These are phyloP conservation scores for Spheniscus humboldti DNA, from an alignment of 2,797 vertebrate species.

Conservation along the genomic window DNA sequence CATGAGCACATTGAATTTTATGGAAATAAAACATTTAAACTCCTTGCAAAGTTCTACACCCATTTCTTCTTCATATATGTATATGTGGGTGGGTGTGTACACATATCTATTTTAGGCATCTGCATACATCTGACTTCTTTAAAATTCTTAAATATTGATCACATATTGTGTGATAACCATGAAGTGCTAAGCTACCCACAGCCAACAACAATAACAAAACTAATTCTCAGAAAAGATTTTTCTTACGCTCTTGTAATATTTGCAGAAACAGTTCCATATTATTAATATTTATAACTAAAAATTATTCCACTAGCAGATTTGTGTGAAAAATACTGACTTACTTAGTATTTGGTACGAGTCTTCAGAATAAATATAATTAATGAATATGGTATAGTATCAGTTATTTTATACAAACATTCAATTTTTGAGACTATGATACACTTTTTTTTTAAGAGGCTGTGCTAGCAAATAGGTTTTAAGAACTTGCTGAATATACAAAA, in stretches of 20 bases:
- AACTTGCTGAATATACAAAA: neutral
- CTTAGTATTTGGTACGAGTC: neutral
- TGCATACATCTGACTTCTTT: neutral
- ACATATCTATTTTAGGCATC: neutral
- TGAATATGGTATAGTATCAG: neutral
- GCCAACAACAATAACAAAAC: neutral
- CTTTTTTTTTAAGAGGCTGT: neutral
- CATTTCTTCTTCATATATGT: neutral
- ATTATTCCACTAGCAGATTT: neutral
- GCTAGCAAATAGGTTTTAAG: neutral
- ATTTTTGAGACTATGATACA: neutral
- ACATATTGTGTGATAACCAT: neutral
- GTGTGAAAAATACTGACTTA: neutral
- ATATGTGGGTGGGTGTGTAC: neutral
- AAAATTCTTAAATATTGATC: neutral
- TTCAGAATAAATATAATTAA: neutral
- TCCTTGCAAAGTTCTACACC: neutral
- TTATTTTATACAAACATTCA: neutral
- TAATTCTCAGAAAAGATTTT: slow-evolving; percentile 16
- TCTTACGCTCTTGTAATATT: neutral
- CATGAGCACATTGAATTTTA: neutral
- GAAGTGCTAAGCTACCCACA: neutral
- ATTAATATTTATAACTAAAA: slow-evolving; percentile 10
- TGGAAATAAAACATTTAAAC: neutral
- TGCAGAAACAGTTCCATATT: neutral